phyloP scores from a whole-genome alignment of 2,888 invertebrate species.

The Bellardia bayeri region DNA sequence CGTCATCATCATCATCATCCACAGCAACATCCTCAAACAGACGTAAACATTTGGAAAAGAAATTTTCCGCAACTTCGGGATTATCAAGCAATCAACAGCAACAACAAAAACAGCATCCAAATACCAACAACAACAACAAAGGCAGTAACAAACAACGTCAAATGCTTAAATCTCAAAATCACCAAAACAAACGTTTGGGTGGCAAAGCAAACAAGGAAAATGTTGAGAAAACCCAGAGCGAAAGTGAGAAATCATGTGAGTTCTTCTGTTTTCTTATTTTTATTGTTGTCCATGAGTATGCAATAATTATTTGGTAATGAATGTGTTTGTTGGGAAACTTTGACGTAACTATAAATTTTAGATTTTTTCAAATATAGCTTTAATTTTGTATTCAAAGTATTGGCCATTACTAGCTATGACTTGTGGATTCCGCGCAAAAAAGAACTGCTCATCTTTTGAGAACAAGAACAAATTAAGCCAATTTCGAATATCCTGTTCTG shows the following conservation, averaged over 20 bases:
- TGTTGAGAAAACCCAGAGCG: conserved; percentile 69
- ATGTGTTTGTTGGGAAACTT: too few relatives aligned
- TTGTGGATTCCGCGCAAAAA: too few relatives aligned
- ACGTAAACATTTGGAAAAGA: conserved; percentile 75
- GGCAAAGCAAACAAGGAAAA: conserved; percentile 75
- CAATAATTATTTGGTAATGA: too few relatives aligned
- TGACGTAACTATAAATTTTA: too few relatives aligned
- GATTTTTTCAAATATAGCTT: too few relatives aligned
- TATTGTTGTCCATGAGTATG: too few relatives aligned
- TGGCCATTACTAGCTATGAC: too few relatives aligned
- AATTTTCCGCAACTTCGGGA: conserved; percentile 71
- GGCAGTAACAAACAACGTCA: conserved; percentile 79
- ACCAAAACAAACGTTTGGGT: conserved; percentile 80
- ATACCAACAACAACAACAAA: conserved; percentile 62
- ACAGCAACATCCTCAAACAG: conserved; percentile 48
- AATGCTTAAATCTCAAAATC: conserved; percentile 79
- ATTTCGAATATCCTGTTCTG: too few relatives aligned
- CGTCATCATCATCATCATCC: conserved; percentile 20
- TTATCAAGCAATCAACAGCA: conserved; percentile 74
- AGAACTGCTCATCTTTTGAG: too few relatives aligned
- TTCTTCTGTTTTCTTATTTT: neutral
- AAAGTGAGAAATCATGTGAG: conserved; percentile 76
- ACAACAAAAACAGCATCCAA: conserved; percentile 74
- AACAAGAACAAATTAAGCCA: too few relatives aligned
- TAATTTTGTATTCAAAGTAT: too few relatives aligned